Percentiles rank a stretch among this genome's conserved stretches.
phyloP scores from a whole-genome alignment of 1,140 invertebrate genomes.

The Drosophila teissieri region DNA sequence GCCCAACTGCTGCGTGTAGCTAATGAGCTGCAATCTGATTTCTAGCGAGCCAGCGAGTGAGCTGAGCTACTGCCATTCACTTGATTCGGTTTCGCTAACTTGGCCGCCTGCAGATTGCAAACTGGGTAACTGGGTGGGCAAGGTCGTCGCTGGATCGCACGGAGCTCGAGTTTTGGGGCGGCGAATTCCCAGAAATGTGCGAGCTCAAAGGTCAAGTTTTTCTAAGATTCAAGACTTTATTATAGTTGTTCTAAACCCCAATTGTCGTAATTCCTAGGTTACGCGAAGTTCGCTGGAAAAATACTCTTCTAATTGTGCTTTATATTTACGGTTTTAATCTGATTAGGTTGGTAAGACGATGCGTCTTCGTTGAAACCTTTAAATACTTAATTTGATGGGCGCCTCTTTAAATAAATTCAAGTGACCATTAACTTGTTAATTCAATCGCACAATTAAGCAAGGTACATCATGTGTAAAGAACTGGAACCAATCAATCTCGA shows the following conservation, averaged over 20 bases:
- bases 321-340: not conserved
- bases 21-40: constrained; percentile 50
- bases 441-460: not conserved
- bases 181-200: constrained; percentile 10
- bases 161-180: constrained; percentile 1
- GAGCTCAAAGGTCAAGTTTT: not conserved
- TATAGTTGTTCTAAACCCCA: not conserved
- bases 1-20: constrained; percentile 60
- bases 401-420: not conserved
- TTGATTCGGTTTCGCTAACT: constrained; percentile 16
- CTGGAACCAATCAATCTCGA: not conserved
- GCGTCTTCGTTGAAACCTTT: too few species aligned
- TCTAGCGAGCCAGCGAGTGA: constrained; percentile 18
- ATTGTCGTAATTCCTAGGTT: too few species aligned
- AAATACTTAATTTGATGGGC: not conserved
- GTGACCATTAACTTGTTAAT: not conserved
- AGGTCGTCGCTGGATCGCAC: constrained; percentile 13
- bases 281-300: too few species aligned
- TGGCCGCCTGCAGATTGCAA: constrained; percentile 24
- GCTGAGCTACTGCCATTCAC: constrained; percentile 23
- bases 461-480: not conserved
- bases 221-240: too few species aligned
- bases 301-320: too few species aligned
- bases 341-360: not conserved
- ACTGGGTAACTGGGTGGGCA: constrained; percentile 25